phyloP scores from a whole-genome alignment of 2,888 invertebrate genomes.

The Stenichneumon culpator region DNA sequence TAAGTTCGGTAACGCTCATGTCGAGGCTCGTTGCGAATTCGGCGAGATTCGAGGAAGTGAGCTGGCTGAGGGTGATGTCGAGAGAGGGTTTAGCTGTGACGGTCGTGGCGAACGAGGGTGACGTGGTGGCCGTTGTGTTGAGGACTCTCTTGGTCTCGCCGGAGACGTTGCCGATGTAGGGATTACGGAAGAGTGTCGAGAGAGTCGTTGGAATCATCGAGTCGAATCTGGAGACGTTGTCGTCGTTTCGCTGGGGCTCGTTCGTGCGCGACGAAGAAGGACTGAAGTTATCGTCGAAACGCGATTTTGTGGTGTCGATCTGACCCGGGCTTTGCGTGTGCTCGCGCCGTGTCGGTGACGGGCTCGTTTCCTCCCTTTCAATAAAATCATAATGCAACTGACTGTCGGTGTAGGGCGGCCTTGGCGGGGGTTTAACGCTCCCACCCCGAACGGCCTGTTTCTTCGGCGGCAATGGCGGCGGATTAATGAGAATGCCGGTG shows the following conservation, averaged over 20 bases:
- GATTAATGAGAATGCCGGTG: slow-evolving; percentile 88
- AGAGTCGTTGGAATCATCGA: slow-evolving; percentile 80
- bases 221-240: slow-evolving; percentile 77
- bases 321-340: slow-evolving; percentile 70
- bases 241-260: slow-evolving; percentile 14
- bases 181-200: slow-evolving; percentile 78
- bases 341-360: slow-evolving; percentile 75
- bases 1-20: slow-evolving; percentile 92
- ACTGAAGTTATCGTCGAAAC: slow-evolving; percentile 82
- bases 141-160: slow-evolving; percentile 83
- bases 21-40: slow-evolving; percentile 92
- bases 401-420: slow-evolving; percentile 87
- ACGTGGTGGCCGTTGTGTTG: slow-evolving; percentile 88
- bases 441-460: slow-evolving; percentile 88
- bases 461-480: slow-evolving; percentile 91
- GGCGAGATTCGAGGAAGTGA: slow-evolving; percentile 93
- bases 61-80: slow-evolving; percentile 93
- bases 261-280: slow-evolving; percentile 76
- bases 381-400: slow-evolving; percentile 87
- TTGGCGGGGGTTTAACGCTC: slow-evolving; percentile 88
- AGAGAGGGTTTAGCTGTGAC: slow-evolving; percentile 83
- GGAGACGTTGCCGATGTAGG: slow-evolving; percentile 74
- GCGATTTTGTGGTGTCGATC: slow-evolving; percentile 70
- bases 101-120: slow-evolving; percentile 64
- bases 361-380: slow-evolving; percentile 84